Base-by-base conservation (phyloP, 2,888 invertebrate genomes). In the Plebejus argus region DNA sequence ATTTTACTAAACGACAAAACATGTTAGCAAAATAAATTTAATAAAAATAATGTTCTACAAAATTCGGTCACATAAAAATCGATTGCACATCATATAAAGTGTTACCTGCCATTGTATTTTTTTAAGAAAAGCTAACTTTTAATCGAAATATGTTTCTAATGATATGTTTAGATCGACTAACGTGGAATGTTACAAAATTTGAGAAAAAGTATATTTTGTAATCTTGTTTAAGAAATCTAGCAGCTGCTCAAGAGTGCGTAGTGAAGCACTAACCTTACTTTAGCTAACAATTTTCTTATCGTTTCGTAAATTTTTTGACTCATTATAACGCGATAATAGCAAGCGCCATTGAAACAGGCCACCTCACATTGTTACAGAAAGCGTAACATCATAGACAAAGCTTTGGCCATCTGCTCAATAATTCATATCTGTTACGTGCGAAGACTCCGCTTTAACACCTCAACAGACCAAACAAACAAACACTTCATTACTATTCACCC, bases 361-460 rank as follows among this genome's bases (percentile, higher is more conserved):
- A 74, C 72, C 49, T 56, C 33, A 56, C 35, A 35, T 35, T 77
- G 35, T 71, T 56, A 71, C 78, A 53, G 45, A 61, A 56, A 66
- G 70, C 35, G 76, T 78, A 76, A 83, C 83, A 83, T 82, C 72
- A 35, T 39, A 74, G 78, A 72, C 79, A 76, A 77, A 79, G 82
- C 80, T 76, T 78, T 78, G 78, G 58, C 83, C 83, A 83, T 84
- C 88, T 89, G 86, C 86, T 91, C 88, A 90, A 91, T 91, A 90
- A 91, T 91, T 91, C 91, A 91, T 91, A 88, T 86, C 85, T 83
- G 83, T 82, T 85, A 90, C 90, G 90, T 91, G 91, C 86, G 85
- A 88, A 90, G 91, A 88, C 86, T 90, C 80, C 83, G 80, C 87
- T 90, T 91, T 90, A 91, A 90, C 91, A 90, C 90, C 88, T 89